Percentiles rank a stretch among this genome's conserved stretches.
Evolutionary conservation across 2,888 invertebrate genomes (phyloP).

Genomic region (Microctonus aethiopoides): DNA sequence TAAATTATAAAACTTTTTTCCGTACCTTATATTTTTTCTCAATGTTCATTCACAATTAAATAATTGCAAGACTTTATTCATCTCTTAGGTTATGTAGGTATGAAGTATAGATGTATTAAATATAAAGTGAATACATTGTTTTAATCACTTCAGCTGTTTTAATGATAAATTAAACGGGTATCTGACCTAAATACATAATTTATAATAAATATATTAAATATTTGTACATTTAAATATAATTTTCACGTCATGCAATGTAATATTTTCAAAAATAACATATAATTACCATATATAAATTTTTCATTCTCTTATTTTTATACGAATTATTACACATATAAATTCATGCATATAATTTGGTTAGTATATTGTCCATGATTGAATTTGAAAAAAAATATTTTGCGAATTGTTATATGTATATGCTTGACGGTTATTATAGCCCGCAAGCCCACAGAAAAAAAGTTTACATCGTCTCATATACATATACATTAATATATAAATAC

Average conservation of each 20-base stretch:
- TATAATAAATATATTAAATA: not conserved
- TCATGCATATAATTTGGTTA: not conserved
- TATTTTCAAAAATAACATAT: not conserved
- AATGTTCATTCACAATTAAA: no score
- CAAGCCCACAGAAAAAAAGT: not conserved
- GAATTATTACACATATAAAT: no score
- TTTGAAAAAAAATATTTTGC: not conserved
- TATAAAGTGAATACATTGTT: no score
- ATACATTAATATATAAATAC: not conserved
- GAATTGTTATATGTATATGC: not conserved
- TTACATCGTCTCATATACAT: not conserved
- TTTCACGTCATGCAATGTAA: not conserved
- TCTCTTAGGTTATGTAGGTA: no score
- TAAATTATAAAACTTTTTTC: no score
- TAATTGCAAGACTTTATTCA: no score
- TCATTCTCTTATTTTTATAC: no score
- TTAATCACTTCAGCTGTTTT: not conserved
- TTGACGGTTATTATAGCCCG: not conserved
- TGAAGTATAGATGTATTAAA: no score
- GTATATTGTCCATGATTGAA: not conserved
- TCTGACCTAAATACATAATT: constrained; percentile 5
- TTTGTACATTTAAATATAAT: not conserved
- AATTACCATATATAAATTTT: no score
- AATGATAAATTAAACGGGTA: not conserved
- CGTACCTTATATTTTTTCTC: no score